Conservation (phyloP, 2,888 invertebrate genomes). For the Clusia tigrina region DNA sequence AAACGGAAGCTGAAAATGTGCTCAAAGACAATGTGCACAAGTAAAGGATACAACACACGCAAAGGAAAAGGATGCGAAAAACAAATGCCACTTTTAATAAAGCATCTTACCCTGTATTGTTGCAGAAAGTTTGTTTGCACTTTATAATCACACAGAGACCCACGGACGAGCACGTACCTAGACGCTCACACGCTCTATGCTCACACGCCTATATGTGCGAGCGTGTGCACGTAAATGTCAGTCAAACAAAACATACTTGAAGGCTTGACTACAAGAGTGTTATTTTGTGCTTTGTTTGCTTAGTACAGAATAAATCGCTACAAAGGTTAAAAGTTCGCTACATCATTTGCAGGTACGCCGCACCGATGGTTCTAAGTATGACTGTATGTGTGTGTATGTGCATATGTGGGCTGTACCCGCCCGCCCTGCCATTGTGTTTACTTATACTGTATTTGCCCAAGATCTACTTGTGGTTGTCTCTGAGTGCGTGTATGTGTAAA, state of each 20-base stretch:
- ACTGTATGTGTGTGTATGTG: neutral
- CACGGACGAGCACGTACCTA: too few species aligned
- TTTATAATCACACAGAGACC: too few species aligned
- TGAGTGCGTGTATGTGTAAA: neutral
- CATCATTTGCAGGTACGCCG: neutral
- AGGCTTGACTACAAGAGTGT: neutral
- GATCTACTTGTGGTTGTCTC: neutral
- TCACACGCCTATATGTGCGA: neutral
- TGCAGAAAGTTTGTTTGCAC: neutral
- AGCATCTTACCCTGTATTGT: neutral
- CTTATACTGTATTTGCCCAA: neutral
- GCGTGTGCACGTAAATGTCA: neutral
- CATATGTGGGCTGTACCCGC: neutral
- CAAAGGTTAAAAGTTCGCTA: neutral
- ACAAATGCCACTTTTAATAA: neutral
- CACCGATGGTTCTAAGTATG: too few species aligned
- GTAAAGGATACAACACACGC: neutral
- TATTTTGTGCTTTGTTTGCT: neutral
- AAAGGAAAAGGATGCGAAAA: too few species aligned
- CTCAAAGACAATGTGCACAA: too few species aligned
- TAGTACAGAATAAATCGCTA: neutral
- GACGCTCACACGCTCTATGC: too few species aligned
- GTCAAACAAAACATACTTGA: slow-evolving; percentile 1
- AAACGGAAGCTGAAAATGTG: too few species aligned
- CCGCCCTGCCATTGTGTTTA: neutral